Percentiles rank a stretch among this genome's conserved stretches.
Conservation (phyloP, 2,113 vertebrate genomes). For the Cavia porcellus region DNA sequence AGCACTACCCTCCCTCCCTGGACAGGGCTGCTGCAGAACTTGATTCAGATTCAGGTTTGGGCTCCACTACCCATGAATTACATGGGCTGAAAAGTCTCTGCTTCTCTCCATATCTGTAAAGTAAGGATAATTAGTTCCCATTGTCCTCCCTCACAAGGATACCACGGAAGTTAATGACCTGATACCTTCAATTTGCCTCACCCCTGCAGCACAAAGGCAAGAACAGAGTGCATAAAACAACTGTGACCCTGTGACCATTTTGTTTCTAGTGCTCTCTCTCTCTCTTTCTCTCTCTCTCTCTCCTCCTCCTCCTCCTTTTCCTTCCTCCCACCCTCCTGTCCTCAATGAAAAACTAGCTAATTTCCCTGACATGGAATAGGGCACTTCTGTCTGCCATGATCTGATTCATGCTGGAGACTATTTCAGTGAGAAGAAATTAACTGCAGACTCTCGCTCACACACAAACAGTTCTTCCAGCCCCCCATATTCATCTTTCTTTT, state of each 20-base stretch:
- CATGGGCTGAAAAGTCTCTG: background rate
- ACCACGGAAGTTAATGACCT: conserved; percentile 71
- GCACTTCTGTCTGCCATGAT: conserved; percentile 65
- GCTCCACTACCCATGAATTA: conserved; percentile 40
- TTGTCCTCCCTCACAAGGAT: conserved; percentile 17
- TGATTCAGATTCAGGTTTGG: background rate
- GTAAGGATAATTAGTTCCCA: conserved; percentile 69
- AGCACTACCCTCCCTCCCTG: background rate
- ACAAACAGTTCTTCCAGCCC: background rate
- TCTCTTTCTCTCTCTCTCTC: background rate
- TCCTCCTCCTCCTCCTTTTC: too few relatives aligned
- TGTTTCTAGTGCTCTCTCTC: conserved; percentile 13
- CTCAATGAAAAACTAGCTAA: conserved; percentile 76
- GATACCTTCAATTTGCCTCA: conserved; percentile 63
- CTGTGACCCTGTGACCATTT: conserved; percentile 63
- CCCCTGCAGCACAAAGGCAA: conserved; percentile 34
- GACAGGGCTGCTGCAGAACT: background rate
- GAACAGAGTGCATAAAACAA: conserved; percentile 51
- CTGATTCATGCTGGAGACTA: conserved; percentile 69
- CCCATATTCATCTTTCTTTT: conserved; percentile 64
- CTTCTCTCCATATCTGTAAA: conserved; percentile 50
- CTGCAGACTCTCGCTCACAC: background rate
- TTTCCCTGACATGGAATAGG: conserved; percentile 72
- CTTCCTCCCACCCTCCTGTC: background rate
- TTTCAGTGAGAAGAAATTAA: conserved; percentile 69